Base-by-base conservation (phyloP, 1,140 invertebrate species). In the Sweltsa coloradensis region DNA sequence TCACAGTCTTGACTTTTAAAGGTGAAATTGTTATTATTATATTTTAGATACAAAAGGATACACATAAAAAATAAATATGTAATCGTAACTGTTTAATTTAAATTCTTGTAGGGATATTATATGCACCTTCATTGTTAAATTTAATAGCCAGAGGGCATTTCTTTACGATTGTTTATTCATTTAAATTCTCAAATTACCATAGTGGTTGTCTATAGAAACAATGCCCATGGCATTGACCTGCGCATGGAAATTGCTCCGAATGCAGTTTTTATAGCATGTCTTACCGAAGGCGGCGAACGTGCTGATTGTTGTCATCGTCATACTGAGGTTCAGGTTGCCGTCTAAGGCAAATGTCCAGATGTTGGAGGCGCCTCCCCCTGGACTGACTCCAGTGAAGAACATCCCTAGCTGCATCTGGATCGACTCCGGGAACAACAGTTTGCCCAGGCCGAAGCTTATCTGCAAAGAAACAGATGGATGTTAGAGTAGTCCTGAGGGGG, bases 311-410 rank as follows among this genome's bases (percentile, higher is more conserved):
- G 93, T 97, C 89, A 96, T 92, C 4, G 90, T 83, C 43, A 97
- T 77, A 1, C 87, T 92, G 5, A 96, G 71, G 68, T 90, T 81
- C 0, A 94, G 70, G 68, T 95, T 95, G 4, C 88, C 92, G 25
- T 79, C 83, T 0, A 97, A 63, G 24, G 93, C 73, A 48, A 87
- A 76, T 1, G 89, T 88, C 89, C 92, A 96, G 54, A 94, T 90
- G 62, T 97, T 97, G n/a, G 89, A 94, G 9, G 90, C 88, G 2
- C 90, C 91, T 1, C 92, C 92, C 24, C 85, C 90, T 13, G 92
- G 92, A 46, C 85, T 80, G 39, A 90, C 85, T 1, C 90, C 92
- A 3, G 87, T 86, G 55, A 92, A 88, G 67, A 96, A 96, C 58
- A 96, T 73, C 0, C 92, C 92, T 51, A 95, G 67, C 47, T 81